Evolutionary conservation across 53 echinoderm and acorn worm genomes (phyloP), one percentile per base, ranked within the genome.

Genomic region (Holothuria leucospilota): DNA sequence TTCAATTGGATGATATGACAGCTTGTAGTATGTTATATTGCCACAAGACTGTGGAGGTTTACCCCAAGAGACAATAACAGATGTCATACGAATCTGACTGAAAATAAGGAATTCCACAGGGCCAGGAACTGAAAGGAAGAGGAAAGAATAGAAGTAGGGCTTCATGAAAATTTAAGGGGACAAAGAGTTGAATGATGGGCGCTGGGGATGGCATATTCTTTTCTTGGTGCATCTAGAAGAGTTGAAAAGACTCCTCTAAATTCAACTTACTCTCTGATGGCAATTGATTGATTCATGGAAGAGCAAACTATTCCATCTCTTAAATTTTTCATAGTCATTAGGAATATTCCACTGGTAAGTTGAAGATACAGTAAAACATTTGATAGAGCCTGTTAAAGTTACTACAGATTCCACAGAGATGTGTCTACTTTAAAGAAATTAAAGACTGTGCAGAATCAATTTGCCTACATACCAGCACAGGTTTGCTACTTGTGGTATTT

Each of bases 1-100:
- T 30, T 91, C 68, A 39, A 85, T 58, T 6, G 90, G 93, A 68
- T 94, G 93, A 64, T 97, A 97, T 82, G 91, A 93, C 68, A 97
- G 80, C 34, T 89, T 87, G 63, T 97, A 97, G 29, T 87, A 91
- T 4, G 85, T 89, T 85, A 97, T 86, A 51, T 59, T 59, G 21
- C 97, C 97, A 73, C 94, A 94, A n/a, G 97, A 87, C n/a, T 68
- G 56, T 12, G 86, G 78, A 0, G 97, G 97, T 52, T 85, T 63
- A 15, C 64, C 87, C 97, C 97, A 97, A n/a, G 91, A 91, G 24
- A 97, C 88, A 11, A 88, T 95, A 29, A 95, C 73, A n/a, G 97
- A 93, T 11, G 91, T 86, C 94, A 97, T 95, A 13, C 94, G 87
- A 20, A 97, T 85, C 67, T 77, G 86, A 29, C 66, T 87, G 78